phyloP scores from a whole-genome alignment of 2,797 vertebrate species.

The Perodicticus potto region DNA sequence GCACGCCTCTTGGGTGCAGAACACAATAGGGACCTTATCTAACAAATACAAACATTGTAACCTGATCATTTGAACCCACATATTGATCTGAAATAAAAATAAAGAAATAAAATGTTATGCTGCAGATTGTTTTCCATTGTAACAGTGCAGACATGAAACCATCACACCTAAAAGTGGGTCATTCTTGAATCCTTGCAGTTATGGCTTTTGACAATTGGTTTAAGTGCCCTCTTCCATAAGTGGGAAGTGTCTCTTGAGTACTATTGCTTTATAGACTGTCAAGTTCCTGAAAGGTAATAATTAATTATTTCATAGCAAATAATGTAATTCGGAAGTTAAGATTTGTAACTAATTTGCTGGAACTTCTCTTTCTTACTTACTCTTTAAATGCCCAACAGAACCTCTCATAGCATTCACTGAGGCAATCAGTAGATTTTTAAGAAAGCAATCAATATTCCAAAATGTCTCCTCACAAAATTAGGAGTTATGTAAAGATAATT shows the following conservation, averaged over 20 bases:
- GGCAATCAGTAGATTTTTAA: constrained; percentile 58
- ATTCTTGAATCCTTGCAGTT: background rate
- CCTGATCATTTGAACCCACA: too few relatives aligned
- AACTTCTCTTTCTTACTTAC: constrained; percentile 43
- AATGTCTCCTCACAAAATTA: constrained; percentile 70
- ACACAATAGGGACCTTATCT: too few relatives aligned
- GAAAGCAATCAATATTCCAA: constrained; percentile 66
- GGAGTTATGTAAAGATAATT: constrained; percentile 69
- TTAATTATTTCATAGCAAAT: constrained; percentile 46
- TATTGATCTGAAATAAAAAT: too few relatives aligned
- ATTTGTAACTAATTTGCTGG: constrained; percentile 42
- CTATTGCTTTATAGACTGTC: constrained; percentile 12
- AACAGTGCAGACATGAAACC: background rate
- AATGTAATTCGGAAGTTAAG: constrained; percentile 56
- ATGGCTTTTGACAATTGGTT: background rate
- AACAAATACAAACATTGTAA: too few relatives aligned
- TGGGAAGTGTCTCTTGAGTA: background rate
- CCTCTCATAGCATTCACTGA: constrained; percentile 25
- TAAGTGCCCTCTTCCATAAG: background rate
- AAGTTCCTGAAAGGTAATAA: background rate
- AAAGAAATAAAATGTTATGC: background rate
- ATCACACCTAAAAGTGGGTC: background rate
- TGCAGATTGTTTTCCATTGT: background rate
- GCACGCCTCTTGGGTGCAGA: too few relatives aligned
- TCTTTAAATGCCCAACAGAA: constrained; percentile 39